Evolutionary conservation across 1,140 invertebrate genomes (phyloP), one percentile per base, ranked within the genome.

Genomic region (Dendroctonus valens): DNA sequence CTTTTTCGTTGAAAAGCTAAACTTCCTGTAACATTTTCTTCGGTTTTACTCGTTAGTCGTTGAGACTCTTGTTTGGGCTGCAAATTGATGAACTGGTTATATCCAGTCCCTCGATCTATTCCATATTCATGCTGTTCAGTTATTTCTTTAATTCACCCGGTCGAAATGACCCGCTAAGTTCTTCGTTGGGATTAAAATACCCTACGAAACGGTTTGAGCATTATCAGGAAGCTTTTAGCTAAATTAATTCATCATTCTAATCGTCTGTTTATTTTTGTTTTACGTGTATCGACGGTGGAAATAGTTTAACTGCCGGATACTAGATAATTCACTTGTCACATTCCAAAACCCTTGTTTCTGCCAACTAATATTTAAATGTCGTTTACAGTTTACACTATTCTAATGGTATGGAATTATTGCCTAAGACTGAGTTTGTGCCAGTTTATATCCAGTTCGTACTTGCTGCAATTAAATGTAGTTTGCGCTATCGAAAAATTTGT

Each of bases 221-320:
- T 48, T 50, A 65, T 65, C 53, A 53, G 62, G 42, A 65, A 57
- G 62, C 62, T 65, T 65, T 65, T 65, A 65, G 53, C 52, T 41
- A 65, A 65, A 65, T 65, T 65, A 46, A 65, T 65, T 65, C 62
- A 65, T 65, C 53, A 41, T 55, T 54, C 48, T 57, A 57, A 65
- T 65, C 50, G 62, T 53, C 41, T 63, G 50, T 63, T 63, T 63
- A 63, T 53, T 60, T 60, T 59, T 26, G 26, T 26, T 26, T 26
- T 26, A 26, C 26, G 40, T 42, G 39, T 57, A 57, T 57, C 26
- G 54, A 41, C 15, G 39, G 54, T 41, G 39, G 12, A 57, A 57
- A 41, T 41, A 57, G 54, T 57, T 41, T 57, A 40, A 39, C 11
- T n/a, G 8, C 9, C 41, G 9, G n/a, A 40, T 54, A 54, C 41